These are phyloP conservation scores for Drosophila melanica DNA, from an alignment of 1,140 invertebrate species.

Conservation along the genomic window DNA sequence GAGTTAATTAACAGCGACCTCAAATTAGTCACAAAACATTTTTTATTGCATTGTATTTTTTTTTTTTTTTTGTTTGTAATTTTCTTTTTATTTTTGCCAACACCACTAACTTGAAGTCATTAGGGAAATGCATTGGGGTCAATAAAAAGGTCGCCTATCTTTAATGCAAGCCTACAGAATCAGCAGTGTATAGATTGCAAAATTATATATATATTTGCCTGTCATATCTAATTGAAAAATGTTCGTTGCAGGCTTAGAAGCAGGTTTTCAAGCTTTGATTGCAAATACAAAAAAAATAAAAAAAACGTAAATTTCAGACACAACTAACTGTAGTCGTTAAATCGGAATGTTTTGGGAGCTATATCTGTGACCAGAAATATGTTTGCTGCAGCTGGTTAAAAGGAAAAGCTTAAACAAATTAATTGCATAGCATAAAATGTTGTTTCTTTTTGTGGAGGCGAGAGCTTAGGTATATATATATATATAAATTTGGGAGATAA, in stretches of 20 bases:
- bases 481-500: conserved; percentile 1
- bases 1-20: too few relatives aligned
- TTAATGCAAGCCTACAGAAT: too few relatives aligned
- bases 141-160: neutral
- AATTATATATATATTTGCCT: neutral
- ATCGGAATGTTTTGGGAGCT: neutral
- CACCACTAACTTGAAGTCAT: neutral
- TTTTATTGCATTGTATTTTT: too few relatives aligned
- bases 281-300: neutral
- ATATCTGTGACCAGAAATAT: neutral
- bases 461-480: conserved; percentile 11
- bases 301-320: conserved; percentile 9
- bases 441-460: conserved; percentile 12
- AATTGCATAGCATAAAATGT: conserved; percentile 34
- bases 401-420: conserved; percentile 45
- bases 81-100: too few relatives aligned
- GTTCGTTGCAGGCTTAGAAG: neutral
- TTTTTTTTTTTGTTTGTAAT: too few relatives aligned
- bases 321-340: conserved; percentile 2
- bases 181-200: neutral
- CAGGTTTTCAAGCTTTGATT: neutral
- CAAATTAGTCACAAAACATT: too few relatives aligned
- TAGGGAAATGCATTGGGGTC: conserved; percentile 4
- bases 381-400: conserved; percentile 16
- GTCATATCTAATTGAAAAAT: conserved; percentile 3